Evolutionary conservation across 2,113 vertebrate genomes (phyloP), one percentile per base, ranked within the genome.

Genomic region (Chroicocephalus ridibundus): DNA sequence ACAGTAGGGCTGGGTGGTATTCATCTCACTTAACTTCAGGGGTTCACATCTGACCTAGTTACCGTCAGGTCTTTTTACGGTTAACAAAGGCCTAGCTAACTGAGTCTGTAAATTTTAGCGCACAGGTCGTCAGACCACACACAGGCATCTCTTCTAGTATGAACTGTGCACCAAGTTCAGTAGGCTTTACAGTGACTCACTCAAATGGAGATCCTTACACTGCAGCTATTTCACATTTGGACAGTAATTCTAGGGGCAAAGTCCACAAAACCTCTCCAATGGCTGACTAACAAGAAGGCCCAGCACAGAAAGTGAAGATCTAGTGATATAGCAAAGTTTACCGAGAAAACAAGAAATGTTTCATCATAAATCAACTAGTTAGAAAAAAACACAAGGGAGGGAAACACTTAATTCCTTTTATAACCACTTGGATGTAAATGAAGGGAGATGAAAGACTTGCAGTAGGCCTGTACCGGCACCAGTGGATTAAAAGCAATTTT

Each of bases 101-200:
- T 0, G 0, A 64, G 52, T 20, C 64, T 7, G 4, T 38, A 34
- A n/a, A 54, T 5, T 52, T 8, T n/a, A 82, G 18, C 0, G 0
- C 17, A 19, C n/a, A 69, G 55, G 20, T 12, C 1, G 1, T 13
- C 76, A 25, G 38, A 44, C 13, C 27, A 38, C 38, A 31, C 1
- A 13, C 61, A 83, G 61, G 13, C 10, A 3, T 7, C 15, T 68
- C 49, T 62, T 31, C 64, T 66, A 55, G 11, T 22, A 46, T 1
- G 13, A 36, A 29, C 40, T 20, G 12, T 17, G 19, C 54, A n/a
- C 13, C 40, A 17, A 12, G 20, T 55, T 70, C 82, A 31, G 18
- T 0, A 34, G 72, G 22, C 40, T 75, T 65, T 55, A 54, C n/a
- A 75, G 13, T 0, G 3, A 65, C 51, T 65, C 38, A 31, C 34